Conservation (phyloP, 2,888 invertebrate genomes). For the Formica aserva region DNA sequence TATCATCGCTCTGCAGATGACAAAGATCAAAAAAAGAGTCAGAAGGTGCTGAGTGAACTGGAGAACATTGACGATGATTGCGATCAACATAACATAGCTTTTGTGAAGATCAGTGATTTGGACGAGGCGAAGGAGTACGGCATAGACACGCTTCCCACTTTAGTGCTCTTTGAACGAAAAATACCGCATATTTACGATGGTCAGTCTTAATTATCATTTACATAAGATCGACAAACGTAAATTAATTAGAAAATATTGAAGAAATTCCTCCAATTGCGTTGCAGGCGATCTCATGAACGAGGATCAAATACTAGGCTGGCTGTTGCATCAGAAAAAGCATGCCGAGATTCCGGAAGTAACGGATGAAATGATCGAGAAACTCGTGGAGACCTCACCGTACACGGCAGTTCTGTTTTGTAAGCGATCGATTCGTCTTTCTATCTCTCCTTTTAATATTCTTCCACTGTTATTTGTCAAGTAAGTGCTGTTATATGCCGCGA, state of each 20-base stretch:
- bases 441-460: slow-evolving; percentile 74
- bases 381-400: slow-evolving; percentile 92
- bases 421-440: slow-evolving; percentile 84
- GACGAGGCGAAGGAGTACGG: slow-evolving; percentile 96
- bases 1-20: slow-evolving; percentile 89
- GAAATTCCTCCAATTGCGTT: not conserved
- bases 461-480: slow-evolving; percentile 73
- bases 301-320: slow-evolving; percentile 95
- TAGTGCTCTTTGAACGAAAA: slow-evolving; percentile 91
- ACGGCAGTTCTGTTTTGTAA: slow-evolving; percentile 97
- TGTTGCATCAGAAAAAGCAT: slow-evolving; percentile 95
- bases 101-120: slow-evolving; percentile 96
- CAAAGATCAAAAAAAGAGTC: slow-evolving; percentile 96
- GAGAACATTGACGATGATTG: slow-evolving; percentile 98
- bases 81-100: slow-evolving; percentile 96
- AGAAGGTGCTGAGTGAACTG: slow-evolving; percentile 93
- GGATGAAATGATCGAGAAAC: slow-evolving; percentile 96
- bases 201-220: slow-evolving; percentile 57
- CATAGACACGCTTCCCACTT: slow-evolving; percentile 93
- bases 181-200: slow-evolving; percentile 89
- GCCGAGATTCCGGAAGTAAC: slow-evolving; percentile 97
- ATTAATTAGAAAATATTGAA: not conserved
- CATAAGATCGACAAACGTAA: not conserved
- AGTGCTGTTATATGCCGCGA: slow-evolving; percentile 62
- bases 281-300: slow-evolving; percentile 95